Evolutionary conservation across 2,113 vertebrate genomes (phyloP).

Genomic region (Podarcis cretensis): DNA sequence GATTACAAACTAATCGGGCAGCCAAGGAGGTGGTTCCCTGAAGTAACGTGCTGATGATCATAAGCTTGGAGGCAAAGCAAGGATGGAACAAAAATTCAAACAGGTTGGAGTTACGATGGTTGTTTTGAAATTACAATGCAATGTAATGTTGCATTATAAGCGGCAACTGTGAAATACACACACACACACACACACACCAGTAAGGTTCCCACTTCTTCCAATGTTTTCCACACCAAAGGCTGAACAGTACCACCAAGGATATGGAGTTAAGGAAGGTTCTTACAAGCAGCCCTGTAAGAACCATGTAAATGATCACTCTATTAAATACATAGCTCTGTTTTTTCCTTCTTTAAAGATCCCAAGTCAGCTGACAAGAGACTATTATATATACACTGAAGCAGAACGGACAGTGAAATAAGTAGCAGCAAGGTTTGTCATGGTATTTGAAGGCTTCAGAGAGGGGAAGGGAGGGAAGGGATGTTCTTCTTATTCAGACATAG

Average conservation of each 20-base stretch:
- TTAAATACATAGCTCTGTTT: not conserved
- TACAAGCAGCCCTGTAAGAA: not conserved
- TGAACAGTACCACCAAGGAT: too few species aligned
- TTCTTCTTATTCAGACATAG: not conserved
- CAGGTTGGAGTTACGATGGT: slow-evolving; percentile 32
- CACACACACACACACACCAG: too few species aligned
- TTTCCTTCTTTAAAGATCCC: not conserved
- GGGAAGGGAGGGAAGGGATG: not conserved
- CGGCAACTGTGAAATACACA: too few species aligned
- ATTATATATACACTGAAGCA: not conserved
- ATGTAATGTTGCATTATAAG: slow-evolving; percentile 12
- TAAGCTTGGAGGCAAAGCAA: slow-evolving; percentile 39
- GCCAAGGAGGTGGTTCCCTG: slow-evolving; percentile 61
- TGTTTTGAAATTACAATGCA: slow-evolving; percentile 16
- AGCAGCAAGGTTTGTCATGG: not conserved
- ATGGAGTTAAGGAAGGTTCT: not conserved
- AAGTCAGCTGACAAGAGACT: not conserved
- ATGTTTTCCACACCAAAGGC: too few species aligned
- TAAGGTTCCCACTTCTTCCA: too few species aligned
- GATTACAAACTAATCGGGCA: slow-evolving; percentile 69
- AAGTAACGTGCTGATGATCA: slow-evolving; percentile 43
- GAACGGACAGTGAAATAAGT: not conserved
- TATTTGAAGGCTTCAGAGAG: not conserved
- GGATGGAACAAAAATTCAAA: slow-evolving; percentile 31
- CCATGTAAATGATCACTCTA: not conserved